Evolutionary conservation across 2,888 invertebrate species (phyloP).

Genomic region (Megalurothrips usitatus): DNA sequence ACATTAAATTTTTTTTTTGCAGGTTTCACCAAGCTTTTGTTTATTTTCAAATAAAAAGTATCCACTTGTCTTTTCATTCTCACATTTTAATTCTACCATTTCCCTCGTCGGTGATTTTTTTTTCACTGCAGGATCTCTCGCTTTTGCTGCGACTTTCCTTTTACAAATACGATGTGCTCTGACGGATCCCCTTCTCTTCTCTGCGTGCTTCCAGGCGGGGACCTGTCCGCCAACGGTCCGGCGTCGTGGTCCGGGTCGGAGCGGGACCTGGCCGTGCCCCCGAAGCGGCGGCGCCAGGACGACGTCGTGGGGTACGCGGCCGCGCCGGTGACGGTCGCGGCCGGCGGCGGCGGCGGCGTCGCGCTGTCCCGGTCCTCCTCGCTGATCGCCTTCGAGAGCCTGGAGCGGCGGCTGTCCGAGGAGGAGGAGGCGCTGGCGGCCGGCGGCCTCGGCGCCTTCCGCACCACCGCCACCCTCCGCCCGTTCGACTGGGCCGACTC

Average conservation of each 20-base stretch:
- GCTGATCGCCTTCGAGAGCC: constrained; percentile 51
- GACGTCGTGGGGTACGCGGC: constrained; percentile 35
- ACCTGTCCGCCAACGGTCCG: constrained; percentile 9
- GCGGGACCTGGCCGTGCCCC: constrained; percentile 69
- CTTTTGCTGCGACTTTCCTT: too few species aligned
- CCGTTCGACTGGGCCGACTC: constrained; percentile 36
- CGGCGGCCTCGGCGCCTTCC: constrained; percentile 5
- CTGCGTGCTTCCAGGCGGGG: constrained; percentile 51
- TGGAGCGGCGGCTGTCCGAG: constrained; percentile 43
- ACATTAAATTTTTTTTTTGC: too few species aligned
- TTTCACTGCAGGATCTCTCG: too few species aligned
- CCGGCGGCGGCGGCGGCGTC: constrained; percentile 48
- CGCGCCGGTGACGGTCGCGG: too few species aligned
- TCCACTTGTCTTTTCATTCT: too few species aligned
- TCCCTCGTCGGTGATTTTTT: too few species aligned
- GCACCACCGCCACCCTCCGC: constrained; percentile 30
- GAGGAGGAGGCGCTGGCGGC: constrained; percentile 32
- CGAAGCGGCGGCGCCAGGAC: constrained; percentile 61
- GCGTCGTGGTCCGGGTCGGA: constrained; percentile 61
- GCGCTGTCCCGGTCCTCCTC: constrained; percentile 49
- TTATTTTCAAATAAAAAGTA: too few species aligned
- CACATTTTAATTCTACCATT: too few species aligned
- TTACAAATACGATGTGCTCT: too few species aligned
- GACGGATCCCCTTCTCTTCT: constrained; percentile 38
- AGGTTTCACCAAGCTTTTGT: too few species aligned